phyloP scores from a whole-genome alignment of 2,113 vertebrate genomes.

The Alethe diademata region DNA sequence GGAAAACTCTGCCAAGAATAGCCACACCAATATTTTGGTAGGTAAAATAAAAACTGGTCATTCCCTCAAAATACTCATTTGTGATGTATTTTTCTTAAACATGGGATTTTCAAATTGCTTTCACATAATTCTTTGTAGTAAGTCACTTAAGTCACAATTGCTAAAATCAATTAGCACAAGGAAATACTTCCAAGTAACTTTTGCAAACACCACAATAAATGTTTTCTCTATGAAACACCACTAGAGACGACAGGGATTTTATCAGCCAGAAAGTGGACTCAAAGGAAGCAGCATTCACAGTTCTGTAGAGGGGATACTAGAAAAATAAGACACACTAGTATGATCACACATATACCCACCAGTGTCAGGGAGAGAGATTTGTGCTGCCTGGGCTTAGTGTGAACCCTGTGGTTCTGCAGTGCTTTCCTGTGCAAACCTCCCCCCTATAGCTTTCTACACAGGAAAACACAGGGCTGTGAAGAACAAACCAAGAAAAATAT shows the following conservation, averaged over 20 bases:
- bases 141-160: background rate
- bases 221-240: background rate
- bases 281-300: background rate
- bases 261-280: background rate
- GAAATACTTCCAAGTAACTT: background rate
- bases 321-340: background rate
- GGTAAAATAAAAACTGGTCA: background rate
- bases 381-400: no score
- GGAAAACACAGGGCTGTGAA: background rate
- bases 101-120: background rate
- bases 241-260: background rate
- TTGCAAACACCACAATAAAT: background rate
- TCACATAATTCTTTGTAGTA: background rate
- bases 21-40: background rate
- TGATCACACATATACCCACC: rapidly evolving
- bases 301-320: background rate
- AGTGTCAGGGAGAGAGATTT: background rate
- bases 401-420: background rate
- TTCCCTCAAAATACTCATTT: background rate
- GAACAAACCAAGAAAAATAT: background rate
- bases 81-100: background rate
- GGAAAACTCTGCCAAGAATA: background rate
- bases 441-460: background rate
- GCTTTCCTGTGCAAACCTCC: background rate
- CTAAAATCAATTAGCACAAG: background rate